phyloP scores from a whole-genome alignment of 37 sponge, comb jelly and placozoan genomes.

The Axinella damicornis region DNA sequence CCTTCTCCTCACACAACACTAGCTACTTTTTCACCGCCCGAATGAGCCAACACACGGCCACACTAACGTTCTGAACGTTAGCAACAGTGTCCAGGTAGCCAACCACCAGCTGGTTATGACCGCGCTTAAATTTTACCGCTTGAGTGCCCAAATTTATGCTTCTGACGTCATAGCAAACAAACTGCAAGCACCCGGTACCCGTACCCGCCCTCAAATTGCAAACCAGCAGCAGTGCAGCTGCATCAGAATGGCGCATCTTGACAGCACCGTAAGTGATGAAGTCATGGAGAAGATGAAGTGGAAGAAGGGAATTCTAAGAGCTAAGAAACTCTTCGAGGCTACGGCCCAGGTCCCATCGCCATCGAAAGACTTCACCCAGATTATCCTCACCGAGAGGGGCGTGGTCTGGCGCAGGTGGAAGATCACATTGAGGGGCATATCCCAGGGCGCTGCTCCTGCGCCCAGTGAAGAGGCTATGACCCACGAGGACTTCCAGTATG shows the following conservation, averaged over 20 bases:
- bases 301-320: conserved; percentile 39
- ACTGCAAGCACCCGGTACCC: too few species aligned
- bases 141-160: neutral
- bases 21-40: too few species aligned
- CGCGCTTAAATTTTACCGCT: too few species aligned
- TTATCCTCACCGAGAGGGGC: conserved; percentile 90
- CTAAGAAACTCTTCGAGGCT: conserved; percentile 74
- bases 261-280: conserved; percentile 29
- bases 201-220: too few species aligned
- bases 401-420: conserved; percentile 89
- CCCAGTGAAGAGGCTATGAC: conserved; percentile 54
- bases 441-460: conserved; percentile 44
- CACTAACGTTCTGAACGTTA: too few species aligned
- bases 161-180: neutral
- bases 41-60: too few species aligned
- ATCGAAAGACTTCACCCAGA: conserved; percentile 89
- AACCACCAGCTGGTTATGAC: too few species aligned
- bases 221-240: too few species aligned
- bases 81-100: too few species aligned
- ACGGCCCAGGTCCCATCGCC: conserved; percentile 87
- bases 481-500: conserved; percentile 59
- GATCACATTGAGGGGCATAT: conserved; percentile 69
- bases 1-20: too few species aligned
- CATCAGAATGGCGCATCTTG: too few species aligned
- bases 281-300: conserved; percentile 14